Conservation (phyloP, 2,113 vertebrate species). For the Noturus placidus region DNA sequence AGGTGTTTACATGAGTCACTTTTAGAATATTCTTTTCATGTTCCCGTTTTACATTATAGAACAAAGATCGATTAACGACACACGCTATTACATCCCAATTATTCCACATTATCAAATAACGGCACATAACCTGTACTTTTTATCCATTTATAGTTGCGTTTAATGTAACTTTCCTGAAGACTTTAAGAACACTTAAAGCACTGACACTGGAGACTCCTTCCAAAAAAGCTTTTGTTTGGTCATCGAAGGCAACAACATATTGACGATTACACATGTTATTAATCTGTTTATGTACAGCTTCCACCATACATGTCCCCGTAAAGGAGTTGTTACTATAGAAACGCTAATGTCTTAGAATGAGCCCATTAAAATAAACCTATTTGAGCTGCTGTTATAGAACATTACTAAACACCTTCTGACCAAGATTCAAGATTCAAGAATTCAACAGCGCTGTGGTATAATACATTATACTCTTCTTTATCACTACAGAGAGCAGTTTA, state of each 20-base stretch:
- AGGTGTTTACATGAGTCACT: too few relatives aligned
- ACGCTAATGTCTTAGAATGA: neutral
- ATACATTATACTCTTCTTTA: neutral
- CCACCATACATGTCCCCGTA: neutral
- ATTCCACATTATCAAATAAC: neutral
- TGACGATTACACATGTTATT: neutral
- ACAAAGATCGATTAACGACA: too few relatives aligned
- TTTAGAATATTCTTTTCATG: too few relatives aligned
- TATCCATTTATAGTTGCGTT: neutral
- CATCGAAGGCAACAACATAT: neutral
- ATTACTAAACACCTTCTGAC: neutral
- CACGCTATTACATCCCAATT: too few relatives aligned
- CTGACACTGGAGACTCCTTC: neutral
- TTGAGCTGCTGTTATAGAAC: neutral
- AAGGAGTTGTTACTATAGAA: neutral
- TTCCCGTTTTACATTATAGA: too few relatives aligned
- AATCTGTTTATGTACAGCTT: neutral
- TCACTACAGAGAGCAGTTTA: constrained; percentile 6
- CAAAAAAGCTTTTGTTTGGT: neutral
- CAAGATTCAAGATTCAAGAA: neutral
- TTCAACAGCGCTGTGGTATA: neutral
- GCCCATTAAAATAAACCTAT: neutral
- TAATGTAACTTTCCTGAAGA: neutral
- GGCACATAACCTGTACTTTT: neutral
- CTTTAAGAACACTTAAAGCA: neutral